phyloP scores from a whole-genome alignment of 2,888 invertebrate genomes.

The Resseliella maxima region DNA sequence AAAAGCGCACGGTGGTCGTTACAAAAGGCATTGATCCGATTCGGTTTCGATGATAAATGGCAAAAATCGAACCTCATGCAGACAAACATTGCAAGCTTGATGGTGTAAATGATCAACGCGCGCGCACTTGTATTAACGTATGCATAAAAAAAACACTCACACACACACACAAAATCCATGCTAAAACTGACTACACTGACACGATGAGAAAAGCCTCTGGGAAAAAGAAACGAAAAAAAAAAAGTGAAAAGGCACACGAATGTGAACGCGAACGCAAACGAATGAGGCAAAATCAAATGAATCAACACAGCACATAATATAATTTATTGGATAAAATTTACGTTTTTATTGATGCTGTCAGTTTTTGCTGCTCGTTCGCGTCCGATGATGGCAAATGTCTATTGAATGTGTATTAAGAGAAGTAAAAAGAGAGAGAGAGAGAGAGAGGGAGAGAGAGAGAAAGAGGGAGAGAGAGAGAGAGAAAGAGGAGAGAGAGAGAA shows the following conservation, averaged over 20 bases:
- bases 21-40: constrained; percentile 43
- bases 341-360: constrained; percentile 54
- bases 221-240: no score
- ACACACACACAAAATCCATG: background rate
- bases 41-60: constrained; percentile 24
- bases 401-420: background rate
- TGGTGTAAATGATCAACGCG: background rate
- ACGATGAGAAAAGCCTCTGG: background rate
- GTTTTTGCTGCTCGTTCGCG: background rate
- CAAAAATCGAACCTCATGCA: constrained; percentile 2
- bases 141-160: background rate
- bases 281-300: background rate
- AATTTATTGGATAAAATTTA: constrained; percentile 45
- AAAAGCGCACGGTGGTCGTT: background rate
- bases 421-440: background rate
- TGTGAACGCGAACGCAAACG: background rate
- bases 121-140: no score
- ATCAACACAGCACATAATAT: constrained; percentile 19
- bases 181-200: no score
- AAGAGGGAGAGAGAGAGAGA: background rate
- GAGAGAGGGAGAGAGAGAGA: background rate
- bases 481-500: background rate
- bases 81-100: background rate
- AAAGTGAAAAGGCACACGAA: no score
- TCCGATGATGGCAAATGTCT: background rate